Conservation (phyloP, 2,113 vertebrate species). For the Glaucomys volans region DNA sequence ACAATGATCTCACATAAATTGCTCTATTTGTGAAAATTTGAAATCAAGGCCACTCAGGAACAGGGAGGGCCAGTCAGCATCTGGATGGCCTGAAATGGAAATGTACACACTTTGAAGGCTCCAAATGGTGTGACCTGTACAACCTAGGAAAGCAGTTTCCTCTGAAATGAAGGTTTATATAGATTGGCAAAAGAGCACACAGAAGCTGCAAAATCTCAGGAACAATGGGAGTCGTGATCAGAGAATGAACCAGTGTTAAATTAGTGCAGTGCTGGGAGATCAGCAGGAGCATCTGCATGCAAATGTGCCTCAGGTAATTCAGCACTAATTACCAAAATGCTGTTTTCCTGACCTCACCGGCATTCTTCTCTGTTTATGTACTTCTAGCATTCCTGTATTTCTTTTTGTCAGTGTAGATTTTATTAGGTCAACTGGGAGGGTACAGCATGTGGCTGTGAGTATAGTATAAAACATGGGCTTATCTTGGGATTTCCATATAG, state of each 20-base stretch:
- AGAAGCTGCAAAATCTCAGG: constrained; percentile 76
- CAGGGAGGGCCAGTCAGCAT: neutral
- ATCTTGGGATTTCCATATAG: neutral
- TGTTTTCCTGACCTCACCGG: constrained; percentile 62
- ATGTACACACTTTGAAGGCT: neutral
- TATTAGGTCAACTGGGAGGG: neutral
- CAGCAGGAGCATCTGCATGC: constrained; percentile 49
- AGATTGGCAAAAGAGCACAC: constrained; percentile 46
- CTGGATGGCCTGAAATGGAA: neutral
- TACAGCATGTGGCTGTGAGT: neutral
- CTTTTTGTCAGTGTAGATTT: constrained; percentile 39
- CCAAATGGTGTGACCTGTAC: neutral
- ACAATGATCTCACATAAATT: neutral
- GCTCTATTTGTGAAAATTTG: neutral
- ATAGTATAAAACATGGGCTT: fast-evolving
- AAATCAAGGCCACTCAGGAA: neutral
- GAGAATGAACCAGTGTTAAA: constrained; percentile 79
- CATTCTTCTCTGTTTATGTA: constrained; percentile 53
- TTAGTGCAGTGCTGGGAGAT: constrained; percentile 69
- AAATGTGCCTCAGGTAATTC: constrained; percentile 78
- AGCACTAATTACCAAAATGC: constrained; percentile 72
- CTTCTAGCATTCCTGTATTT: neutral
- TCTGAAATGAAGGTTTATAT: constrained; percentile 56
- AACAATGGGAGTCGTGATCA: constrained; percentile 70
- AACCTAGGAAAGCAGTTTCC: neutral